These are phyloP conservation scores for Pseudococcus longispinus DNA, from an alignment of 2,888 invertebrate genomes.

Conservation along the genomic window DNA sequence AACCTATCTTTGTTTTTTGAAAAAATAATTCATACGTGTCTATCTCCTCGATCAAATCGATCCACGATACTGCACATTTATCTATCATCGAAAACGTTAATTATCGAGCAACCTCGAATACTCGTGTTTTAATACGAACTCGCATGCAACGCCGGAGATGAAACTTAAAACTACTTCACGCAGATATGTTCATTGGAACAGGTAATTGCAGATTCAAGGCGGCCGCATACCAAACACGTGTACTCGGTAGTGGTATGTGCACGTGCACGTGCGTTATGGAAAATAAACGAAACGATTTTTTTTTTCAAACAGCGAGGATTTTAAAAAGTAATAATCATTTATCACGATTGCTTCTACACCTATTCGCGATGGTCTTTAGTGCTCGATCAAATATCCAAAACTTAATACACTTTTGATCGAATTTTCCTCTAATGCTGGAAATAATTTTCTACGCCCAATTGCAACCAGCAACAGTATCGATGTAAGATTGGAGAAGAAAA, in stretches of 20 bases:
- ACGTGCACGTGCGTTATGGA: background rate
- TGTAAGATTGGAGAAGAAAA: slow-evolving; percentile 24
- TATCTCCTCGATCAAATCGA: no score
- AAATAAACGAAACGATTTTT: slow-evolving; percentile 14
- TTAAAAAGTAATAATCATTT: background rate
- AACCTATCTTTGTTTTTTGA: no score
- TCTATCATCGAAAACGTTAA: no score
- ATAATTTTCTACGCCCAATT: slow-evolving; percentile 34
- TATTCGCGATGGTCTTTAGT: background rate
- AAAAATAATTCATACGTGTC: no score
- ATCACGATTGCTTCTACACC: background rate
- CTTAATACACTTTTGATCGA: slow-evolving; percentile 23
- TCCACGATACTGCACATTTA: no score
- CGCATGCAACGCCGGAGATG: background rate
- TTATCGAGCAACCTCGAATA: background rate
- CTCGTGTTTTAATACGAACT: background rate
- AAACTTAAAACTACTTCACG: background rate
- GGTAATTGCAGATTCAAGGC: background rate
- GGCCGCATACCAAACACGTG: background rate
- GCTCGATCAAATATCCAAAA: slow-evolving; percentile 7
- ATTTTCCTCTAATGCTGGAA: slow-evolving; percentile 2
- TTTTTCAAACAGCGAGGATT: background rate
- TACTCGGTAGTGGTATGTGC: background rate
- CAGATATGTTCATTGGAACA: no score
- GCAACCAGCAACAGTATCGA: background rate